phyloP scores from a whole-genome alignment of 2,797 vertebrate species.

The Pseudochirops cupreus region DNA sequence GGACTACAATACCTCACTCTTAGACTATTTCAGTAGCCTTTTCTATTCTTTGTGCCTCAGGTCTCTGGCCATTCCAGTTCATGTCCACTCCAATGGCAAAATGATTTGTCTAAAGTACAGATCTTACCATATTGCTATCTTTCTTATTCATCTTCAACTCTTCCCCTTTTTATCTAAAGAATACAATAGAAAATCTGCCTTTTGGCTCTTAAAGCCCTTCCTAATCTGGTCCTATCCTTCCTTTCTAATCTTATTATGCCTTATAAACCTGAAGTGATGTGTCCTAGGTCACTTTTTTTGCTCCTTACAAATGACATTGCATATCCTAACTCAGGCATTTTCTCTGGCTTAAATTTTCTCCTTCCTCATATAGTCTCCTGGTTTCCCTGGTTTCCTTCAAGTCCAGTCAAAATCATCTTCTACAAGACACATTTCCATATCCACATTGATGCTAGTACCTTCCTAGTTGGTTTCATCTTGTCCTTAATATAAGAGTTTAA shows the following conservation, averaged over 20 bases:
- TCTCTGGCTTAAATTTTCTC: neutral
- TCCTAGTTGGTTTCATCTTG: no score
- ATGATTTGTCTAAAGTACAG: neutral
- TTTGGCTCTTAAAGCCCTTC: neutral
- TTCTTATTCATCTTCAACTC: neutral
- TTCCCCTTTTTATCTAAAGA: neutral
- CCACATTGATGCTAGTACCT: no score
- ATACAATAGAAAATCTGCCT: neutral
- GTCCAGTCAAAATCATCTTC: no score
- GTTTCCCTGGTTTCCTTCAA: no score
- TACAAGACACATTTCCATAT: no score
- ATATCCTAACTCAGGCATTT: neutral
- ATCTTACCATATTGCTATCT: neutral
- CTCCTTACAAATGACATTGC: neutral
- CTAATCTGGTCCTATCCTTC: neutral
- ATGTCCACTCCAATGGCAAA: neutral
- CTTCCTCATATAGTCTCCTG: no score
- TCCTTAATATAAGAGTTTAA: no score
- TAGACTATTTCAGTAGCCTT: neutral
- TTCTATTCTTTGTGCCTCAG: neutral
- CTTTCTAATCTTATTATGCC: neutral
- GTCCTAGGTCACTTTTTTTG: neutral
- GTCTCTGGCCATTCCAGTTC: neutral
- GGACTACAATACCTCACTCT: neutral
- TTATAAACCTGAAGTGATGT: neutral